phyloP scores from a whole-genome alignment of 2,113 vertebrate genomes.

The Corythoichthys haematopterus region DNA sequence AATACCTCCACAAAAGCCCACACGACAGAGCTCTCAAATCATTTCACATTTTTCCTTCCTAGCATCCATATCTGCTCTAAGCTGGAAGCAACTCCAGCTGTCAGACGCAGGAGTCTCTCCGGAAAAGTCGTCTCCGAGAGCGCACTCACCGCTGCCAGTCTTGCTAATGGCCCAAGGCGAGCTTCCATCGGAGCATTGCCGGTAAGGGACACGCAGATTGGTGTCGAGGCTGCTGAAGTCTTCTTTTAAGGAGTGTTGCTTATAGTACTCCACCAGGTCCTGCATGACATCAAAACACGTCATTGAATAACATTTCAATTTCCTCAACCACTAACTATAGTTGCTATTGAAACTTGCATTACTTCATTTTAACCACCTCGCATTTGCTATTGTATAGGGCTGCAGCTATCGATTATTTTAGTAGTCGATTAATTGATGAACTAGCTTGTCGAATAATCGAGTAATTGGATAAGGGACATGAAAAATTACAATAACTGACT shows the following conservation, averaged over 20 bases:
- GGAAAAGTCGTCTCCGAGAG: constrained; percentile 25
- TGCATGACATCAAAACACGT: constrained; percentile 47
- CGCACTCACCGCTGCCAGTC: constrained; percentile 76
- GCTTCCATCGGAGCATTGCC: constrained; percentile 73
- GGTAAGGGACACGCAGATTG: constrained; percentile 84
- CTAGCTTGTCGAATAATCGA: too few relatives aligned
- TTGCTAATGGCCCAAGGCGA: constrained; percentile 69
- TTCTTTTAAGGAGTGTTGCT: constrained; percentile 88
- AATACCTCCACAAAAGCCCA: background rate
- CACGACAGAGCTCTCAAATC: background rate
- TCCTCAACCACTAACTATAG: background rate
- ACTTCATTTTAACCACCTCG: background rate
- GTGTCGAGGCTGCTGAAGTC: constrained; percentile 92
- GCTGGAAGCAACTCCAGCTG: constrained; percentile 18
- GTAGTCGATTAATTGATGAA: too few relatives aligned
- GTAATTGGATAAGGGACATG: too few relatives aligned
- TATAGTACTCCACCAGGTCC: constrained; percentile 90
- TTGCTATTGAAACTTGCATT: background rate
- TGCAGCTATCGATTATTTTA: too few relatives aligned
- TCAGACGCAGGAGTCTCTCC: constrained; percentile 21
- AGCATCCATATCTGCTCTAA: background rate
- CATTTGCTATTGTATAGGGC: background rate
- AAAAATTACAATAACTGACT: too few relatives aligned
- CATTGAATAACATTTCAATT: background rate
- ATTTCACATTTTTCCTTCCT: background rate